A percentile compares a stretch with the other conserved stretches of the same genome.
phyloP scores from a whole-genome alignment of 2,113 vertebrate genomes.

The Onychostruthus taczanowskii region DNA sequence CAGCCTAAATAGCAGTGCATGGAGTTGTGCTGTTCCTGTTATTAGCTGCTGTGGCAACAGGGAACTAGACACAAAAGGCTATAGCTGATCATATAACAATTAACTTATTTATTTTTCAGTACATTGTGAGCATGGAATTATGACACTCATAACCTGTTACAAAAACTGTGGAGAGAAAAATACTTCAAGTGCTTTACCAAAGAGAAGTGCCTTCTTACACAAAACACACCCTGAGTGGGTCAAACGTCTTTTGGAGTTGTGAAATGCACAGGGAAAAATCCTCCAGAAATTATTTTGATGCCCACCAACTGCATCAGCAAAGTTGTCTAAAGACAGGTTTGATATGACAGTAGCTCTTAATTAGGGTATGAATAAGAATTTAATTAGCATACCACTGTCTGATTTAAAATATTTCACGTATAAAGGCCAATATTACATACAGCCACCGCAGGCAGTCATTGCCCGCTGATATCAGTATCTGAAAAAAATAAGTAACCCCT shows the following conservation, averaged over 20 bases:
- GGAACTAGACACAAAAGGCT: not conserved
- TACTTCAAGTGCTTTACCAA: not conserved
- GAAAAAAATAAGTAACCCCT: not conserved
- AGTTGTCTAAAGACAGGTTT: not conserved
- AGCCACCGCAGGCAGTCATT: not conserved
- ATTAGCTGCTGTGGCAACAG: not conserved
- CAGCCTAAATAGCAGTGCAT: not conserved
- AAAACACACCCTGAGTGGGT: not conserved
- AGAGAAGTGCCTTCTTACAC: not conserved
- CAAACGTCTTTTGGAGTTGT: not conserved
- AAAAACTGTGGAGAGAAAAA: not conserved
- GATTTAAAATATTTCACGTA: not conserved
- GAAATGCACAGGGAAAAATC: not conserved
- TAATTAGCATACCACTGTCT: not conserved
- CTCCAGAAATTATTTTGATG: not conserved
- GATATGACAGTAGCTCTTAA: not conserved
- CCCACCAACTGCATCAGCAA: not conserved
- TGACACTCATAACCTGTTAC: not conserved
- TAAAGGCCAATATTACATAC: not conserved
- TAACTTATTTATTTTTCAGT: not conserved
- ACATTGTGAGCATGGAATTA: not conserved
- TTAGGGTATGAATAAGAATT: not conserved
- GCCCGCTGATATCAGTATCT: not conserved
- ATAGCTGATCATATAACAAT: not conserved
- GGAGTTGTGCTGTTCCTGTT: not conserved